Percentiles rank a stretch among this genome's conserved stretches.
Conservation (phyloP, 2,888 invertebrate genomes). For the Bombylius major region DNA sequence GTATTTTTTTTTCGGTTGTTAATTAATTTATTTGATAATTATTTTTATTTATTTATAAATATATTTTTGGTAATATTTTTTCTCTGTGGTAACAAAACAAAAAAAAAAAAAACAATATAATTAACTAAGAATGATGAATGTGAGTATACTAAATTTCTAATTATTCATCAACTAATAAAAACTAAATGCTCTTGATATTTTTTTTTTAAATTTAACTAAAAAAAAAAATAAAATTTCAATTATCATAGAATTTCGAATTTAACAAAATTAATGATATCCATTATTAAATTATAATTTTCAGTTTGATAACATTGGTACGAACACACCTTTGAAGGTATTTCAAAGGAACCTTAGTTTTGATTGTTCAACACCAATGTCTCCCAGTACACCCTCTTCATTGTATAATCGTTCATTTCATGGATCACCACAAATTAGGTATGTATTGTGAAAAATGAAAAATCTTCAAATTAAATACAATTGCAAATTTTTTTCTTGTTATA, state of each 20-base stretch:
- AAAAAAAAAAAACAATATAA: no score
- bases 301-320: constrained; percentile 38
- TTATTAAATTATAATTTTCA: constrained; percentile 13
- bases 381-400: constrained; percentile 36
- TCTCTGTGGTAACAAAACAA: no score
- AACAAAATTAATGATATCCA: no score
- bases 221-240: neutral
- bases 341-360: constrained; percentile 38
- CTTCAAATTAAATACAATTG: neutral
- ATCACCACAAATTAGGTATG: constrained; percentile 36
- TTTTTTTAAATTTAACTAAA: neutral
- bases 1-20: neutral
- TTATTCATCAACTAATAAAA: no score
- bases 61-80: no score
- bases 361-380: constrained; percentile 37
- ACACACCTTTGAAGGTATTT: constrained; percentile 36
- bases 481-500: neutral
- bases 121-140: neutral
- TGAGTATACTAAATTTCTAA: neutral
- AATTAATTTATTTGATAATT: neutral
- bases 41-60: neutral
- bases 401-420: constrained; percentile 36
- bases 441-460: neutral
- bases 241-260: no score
- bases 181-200: no score